A percentile compares a stretch with the other conserved stretches of the same genome.
Conservation (phyloP, 1,140 invertebrate genomes). For the Zaprionus tsacasi region DNA sequence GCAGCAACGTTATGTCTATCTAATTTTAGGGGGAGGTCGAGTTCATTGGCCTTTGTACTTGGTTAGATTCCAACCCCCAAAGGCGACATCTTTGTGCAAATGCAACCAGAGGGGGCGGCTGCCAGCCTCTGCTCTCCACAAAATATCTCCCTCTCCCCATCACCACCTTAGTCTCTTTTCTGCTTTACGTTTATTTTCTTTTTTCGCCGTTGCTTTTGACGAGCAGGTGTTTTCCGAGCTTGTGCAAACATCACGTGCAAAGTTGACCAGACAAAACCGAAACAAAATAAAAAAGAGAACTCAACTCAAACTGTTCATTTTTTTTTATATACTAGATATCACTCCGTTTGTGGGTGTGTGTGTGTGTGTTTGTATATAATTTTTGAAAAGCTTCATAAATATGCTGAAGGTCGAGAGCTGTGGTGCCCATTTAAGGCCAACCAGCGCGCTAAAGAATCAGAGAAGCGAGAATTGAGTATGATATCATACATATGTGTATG, state of each 20-base stretch:
- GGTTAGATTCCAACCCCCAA: conserved; percentile 44
- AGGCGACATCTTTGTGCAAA: conserved; percentile 41
- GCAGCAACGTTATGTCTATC: conserved; percentile 19
- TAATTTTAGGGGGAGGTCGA: conserved; percentile 19
- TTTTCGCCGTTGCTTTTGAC: conserved; percentile 14
- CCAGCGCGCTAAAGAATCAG: not conserved
- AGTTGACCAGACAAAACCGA: conserved; percentile 37
- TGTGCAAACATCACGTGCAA: conserved; percentile 62
- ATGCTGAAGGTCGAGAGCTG: conserved; percentile 65
- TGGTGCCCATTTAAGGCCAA: conserved; percentile 46
- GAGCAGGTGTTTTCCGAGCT: conserved; percentile 47
- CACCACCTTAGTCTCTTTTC: not conserved
- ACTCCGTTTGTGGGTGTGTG: not conserved
- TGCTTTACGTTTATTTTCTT: conserved; percentile 9
- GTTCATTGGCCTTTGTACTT: conserved; percentile 42
- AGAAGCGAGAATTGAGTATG: conserved; percentile 49
- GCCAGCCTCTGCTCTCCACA: conserved; percentile 24
- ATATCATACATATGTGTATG: conserved; percentile 75
- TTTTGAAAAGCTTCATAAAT: conserved; percentile 64
- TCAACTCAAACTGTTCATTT: conserved; percentile 34
- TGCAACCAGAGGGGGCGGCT: conserved; percentile 36
- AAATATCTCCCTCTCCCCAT: not conserved
- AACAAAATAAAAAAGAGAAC: conserved; percentile 21
- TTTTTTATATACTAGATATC: conserved; percentile 16
- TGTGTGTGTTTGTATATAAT: not conserved